Base-by-base conservation (phyloP, 2,797 vertebrate genomes). In the Sebastes vulpes region DNA sequence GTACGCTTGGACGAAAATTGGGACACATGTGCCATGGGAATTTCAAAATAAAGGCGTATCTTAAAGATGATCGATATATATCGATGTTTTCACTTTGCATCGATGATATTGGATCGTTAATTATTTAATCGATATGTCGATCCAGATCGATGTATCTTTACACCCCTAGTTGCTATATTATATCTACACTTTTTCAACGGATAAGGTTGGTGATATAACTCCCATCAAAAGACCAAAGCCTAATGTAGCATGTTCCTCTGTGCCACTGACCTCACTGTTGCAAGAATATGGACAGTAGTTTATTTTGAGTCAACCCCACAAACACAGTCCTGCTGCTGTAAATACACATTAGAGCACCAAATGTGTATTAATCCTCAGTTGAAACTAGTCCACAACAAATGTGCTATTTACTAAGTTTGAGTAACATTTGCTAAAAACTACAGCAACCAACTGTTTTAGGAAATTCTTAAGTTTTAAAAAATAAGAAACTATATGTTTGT, bases 331-430 rank as follows among this genome's bases (percentile, higher is more conserved):
- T 48, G 63, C 56, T 60, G 26, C 54, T 54, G 54, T 28, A 48
- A 60, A 66, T 23, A 65, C 25, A 12, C 32, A 71, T 5, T 4
- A 9, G 3, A 26, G 21, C 10, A 50, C 3, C 21, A 61, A 57
- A 61, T 57, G 35, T 58, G 48, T 71, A 20, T 57, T 52, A 29
- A 74, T 73, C 42, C 72, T n/a, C 2, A 4, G 9, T 3, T 42
- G 31, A 63, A 68, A 71, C 54, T 32, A 57, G 74, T 16, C 7
- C 38, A 65, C 20, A 54, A 46, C 20, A 65, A 65, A 74, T 64
- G 29, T 23, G 28, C 8, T 28, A 18, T 46, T 78, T 46, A 65
- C n/a, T 71, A 10, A 6, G 3, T 56, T 52, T 20, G 12, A 67
- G 35, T 20, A 31, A 42, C 9, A 23, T 48, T 63, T 72, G 21